Base-by-base conservation (phyloP, 2,113 vertebrate species). In the Rhagologus leucostigma region DNA sequence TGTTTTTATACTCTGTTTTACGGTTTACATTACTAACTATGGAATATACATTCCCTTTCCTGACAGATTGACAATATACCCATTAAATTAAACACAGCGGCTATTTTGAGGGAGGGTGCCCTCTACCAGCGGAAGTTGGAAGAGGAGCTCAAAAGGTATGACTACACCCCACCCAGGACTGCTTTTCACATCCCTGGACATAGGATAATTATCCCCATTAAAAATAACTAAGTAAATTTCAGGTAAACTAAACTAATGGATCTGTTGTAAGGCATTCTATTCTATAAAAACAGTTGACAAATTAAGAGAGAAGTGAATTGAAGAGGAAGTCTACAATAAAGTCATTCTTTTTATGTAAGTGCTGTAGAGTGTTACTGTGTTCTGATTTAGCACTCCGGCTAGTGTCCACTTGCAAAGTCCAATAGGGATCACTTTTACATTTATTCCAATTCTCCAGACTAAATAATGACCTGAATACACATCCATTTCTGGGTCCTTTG, bases 61-160 rank as follows among this genome's bases (percentile, higher is more conserved):
- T 95, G 64, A 84, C 97, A 99, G 99, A 95, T 75, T 24, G 96
- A 98, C 88, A 98, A 80, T 22, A 55, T 96, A 88, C 98, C 98
- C 1, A 97, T 99, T 88, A 99, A 98, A 97, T 97, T 99, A 91
- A 99, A 99, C 93, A 97, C 98, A 5, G 98, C 99, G 3, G 97
- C 99, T 81, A 98, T 99, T 94, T 95, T 99, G 87, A 98, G 99
- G 62, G 98, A 99, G 92, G 97, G 97, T 59, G 98, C 98, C 46
- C 96, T 99, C 29, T 98, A 98, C 93, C 98, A 98, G 78, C 98
- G 97, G 41, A 98, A 98, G 95, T 94, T 98, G 95, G 98, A 99
- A 94, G 95, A 98, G 57, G 99, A 99, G 75, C 94, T 99, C 50
- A 97, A 97, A 86, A 99, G 98, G 99, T 99, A 97, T 3, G 33